These are phyloP conservation scores for Drosophila pseudotalamancana DNA, from an alignment of 2,888 invertebrate genomes.

Conservation along the genomic window DNA sequence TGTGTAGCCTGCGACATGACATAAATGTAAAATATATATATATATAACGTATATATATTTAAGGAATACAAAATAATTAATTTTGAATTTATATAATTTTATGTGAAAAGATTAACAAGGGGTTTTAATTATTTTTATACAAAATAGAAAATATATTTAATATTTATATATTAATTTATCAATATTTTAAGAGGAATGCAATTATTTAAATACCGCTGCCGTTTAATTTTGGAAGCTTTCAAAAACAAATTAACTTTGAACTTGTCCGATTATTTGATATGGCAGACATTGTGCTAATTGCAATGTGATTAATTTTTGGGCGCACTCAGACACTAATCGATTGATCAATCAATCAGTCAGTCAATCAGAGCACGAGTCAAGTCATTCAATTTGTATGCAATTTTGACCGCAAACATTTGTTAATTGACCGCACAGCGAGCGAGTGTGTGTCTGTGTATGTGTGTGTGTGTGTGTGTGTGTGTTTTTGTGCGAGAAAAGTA, in stretches of 20 bases:
- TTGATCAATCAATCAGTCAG: constrained; percentile 55
- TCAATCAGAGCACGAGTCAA: constrained; percentile 45
- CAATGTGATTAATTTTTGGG: constrained; percentile 37
- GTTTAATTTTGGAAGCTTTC: background rate
- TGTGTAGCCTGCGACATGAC: background rate
- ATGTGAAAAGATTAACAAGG: too few species aligned
- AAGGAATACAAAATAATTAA: too few species aligned
- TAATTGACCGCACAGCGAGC: constrained; percentile 60
- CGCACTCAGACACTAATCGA: constrained; percentile 33
- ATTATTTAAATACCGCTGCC: background rate
- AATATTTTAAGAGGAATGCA: background rate
- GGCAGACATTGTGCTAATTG: constrained; percentile 22
- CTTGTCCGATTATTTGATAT: constrained; percentile 22
- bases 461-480: constrained; percentile 1
- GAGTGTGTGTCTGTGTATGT: background rate
- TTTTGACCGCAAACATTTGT: constrained; percentile 72
- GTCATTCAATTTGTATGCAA: constrained; percentile 74
- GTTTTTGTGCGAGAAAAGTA: constrained; percentile 44
- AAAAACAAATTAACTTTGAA: background rate
- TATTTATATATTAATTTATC: too few species aligned
- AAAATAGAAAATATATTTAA: too few species aligned
- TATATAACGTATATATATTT: too few species aligned
- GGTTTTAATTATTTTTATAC: too few species aligned
- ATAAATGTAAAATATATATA: too few species aligned
- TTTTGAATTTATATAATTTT: too few species aligned